These are phyloP conservation scores for Rhinophrynus dorsalis DNA, from an alignment of 2,797 vertebrate genomes.

Conservation along the genomic window DNA sequence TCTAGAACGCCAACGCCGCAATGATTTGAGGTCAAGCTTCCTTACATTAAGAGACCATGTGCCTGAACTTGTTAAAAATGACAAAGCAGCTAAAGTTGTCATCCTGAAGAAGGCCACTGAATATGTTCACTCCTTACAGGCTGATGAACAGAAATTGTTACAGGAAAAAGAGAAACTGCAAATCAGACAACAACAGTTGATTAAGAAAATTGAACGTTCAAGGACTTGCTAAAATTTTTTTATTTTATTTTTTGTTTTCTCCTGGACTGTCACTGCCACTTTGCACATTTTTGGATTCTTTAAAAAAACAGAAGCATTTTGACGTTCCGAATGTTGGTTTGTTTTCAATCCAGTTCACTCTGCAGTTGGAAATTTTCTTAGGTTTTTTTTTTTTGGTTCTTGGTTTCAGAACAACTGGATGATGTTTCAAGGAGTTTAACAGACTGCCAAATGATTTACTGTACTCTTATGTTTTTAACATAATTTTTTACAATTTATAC, in stretches of 20 bases:
- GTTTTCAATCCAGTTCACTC: constrained; percentile 86
- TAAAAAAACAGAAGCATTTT: constrained; percentile 74
- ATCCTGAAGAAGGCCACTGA: constrained; percentile 97
- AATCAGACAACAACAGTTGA: constrained; percentile 83
- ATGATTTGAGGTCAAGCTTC: constrained; percentile 96
- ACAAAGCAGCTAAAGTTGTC: constrained; percentile 97
- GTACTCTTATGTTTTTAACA: constrained; percentile 39
- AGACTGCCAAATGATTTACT: constrained; percentile 57
- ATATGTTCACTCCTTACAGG: constrained; percentile 87
- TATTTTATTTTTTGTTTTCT: constrained; percentile 49
- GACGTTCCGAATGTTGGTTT: constrained; percentile 99
- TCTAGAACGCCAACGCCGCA: constrained; percentile 93
- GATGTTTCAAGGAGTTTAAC: constrained; percentile 58
- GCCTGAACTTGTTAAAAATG: constrained; percentile 91
- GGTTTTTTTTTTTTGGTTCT: constrained; percentile 43
- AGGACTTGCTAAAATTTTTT: constrained; percentile 86
- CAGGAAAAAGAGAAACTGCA: constrained; percentile 90
- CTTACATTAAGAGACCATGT: constrained; percentile 93
- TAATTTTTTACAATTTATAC: constrained; percentile 47
- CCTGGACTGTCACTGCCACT: constrained; percentile 94
- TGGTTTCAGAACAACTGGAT: constrained; percentile 62
- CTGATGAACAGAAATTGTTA: constrained; percentile 81
- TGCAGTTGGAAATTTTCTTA: constrained; percentile 49
- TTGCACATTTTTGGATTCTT: constrained; percentile 92
- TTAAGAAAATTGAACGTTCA: constrained; percentile 84